Evolutionary conservation across 2,888 invertebrate genomes (phyloP), one percentile per base, ranked within the genome.

Genomic region (Lissocephala sabroskyi): DNA sequence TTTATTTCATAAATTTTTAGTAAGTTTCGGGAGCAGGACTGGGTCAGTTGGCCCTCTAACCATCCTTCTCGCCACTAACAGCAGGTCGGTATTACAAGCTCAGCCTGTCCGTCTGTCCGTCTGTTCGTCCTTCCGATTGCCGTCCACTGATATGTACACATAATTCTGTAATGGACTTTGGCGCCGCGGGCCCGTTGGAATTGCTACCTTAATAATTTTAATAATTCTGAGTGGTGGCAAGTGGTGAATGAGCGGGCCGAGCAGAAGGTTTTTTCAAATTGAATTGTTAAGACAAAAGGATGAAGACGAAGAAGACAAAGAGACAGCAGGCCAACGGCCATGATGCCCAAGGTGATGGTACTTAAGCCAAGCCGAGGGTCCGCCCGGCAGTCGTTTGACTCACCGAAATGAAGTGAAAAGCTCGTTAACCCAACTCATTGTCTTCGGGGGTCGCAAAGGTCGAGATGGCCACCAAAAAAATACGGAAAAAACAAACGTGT

Each of bases 1-100:
- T 70, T 70, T 64, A 74, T 70, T 70, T 70, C 74, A 66, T 70
- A 74, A 62, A 70, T 62, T 70, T 56, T 70, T 70, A 70, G 68
- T 70, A 65, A 70, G 74, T 70, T 71, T 54, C 66, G 68, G 57
- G 74, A 66, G 70, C 59, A 10, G 16, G 35, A 10, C 35, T 35
- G 13, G 5, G 35, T 35, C 35, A 16, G 14, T 17, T 35, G 35
- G 35, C 9, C 35, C 57, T 46, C 54, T 54, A 66, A 63, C n/a
- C n/a, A n/a, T n/a, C n/a, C n/a, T n/a, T n/a, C n/a, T n/a, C n/a
- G n/a, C n/a, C n/a, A n/a, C n/a, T n/a, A n/a, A n/a, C n/a, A n/a
- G n/a, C 53, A 59, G 53, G 51, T 65, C 64, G 58, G 64, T 42
- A 66, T 50, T 66, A 54, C 45, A 33, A 23, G 7, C 49, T 49